Evolutionary conservation across 2,888 invertebrate genomes (phyloP).

Genomic region (Leptopilina syphax): DNA sequence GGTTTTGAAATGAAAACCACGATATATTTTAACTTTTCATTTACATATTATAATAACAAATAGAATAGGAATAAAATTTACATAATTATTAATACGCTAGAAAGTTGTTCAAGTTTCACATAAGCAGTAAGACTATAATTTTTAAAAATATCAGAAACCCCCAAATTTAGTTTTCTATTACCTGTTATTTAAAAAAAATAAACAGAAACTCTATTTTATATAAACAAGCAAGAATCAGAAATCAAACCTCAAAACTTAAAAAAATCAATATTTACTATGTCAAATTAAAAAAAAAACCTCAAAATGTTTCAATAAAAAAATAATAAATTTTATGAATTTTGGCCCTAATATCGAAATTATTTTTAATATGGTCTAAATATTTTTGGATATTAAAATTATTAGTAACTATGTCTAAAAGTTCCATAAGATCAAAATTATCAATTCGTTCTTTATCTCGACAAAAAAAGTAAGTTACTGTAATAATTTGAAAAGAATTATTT

Average conservation of each 20-base stretch:
- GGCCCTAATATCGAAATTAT: background rate
- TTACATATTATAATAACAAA: too few relatives aligned
- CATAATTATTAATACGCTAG: too few relatives aligned
- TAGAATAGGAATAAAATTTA: too few relatives aligned
- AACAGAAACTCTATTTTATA: background rate
- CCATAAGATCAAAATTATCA: conserved; percentile 16
- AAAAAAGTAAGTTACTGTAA: conserved; percentile 8
- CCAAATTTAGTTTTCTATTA: too few relatives aligned
- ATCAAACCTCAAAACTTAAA: background rate
- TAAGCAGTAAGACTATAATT: too few relatives aligned
- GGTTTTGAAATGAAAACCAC: too few relatives aligned
- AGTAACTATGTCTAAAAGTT: conserved; percentile 38
- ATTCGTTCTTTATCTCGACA: background rate
- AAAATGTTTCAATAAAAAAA: background rate
- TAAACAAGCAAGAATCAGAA: conserved; percentile 3
- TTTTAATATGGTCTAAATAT: background rate
- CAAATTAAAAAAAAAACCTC: background rate
- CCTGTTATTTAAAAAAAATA: background rate
- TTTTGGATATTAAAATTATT: conserved; percentile 1
- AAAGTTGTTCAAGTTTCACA: background rate
- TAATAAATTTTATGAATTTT: background rate
- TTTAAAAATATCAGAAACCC: too few relatives aligned
- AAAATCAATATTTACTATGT: background rate
- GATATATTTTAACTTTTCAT: too few relatives aligned
- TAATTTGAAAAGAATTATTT: background rate